Evolutionary conservation across 1,140 invertebrate species (phyloP).

Genomic region (Sipha flava): DNA sequence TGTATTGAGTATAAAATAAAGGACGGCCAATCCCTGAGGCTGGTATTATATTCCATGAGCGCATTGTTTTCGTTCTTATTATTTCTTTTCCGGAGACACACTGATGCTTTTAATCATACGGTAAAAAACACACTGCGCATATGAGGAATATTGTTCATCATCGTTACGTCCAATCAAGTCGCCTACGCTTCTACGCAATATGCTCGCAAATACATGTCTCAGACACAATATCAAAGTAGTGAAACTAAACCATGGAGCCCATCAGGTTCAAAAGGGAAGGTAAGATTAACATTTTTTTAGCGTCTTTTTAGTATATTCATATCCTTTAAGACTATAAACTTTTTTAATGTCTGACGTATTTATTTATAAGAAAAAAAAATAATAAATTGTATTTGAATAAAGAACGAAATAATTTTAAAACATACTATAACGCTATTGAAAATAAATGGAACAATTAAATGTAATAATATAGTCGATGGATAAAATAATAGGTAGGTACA

Average conservation of each 20-base stretch:
- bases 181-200: not conserved
- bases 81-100: not conserved
- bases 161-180: not conserved
- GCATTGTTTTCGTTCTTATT: not conserved
- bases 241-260: constrained; percentile 16
- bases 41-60: not conserved
- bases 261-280: not conserved
- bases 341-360: no score
- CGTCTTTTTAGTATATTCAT: no score
- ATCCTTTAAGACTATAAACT: no score
- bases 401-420: no score
- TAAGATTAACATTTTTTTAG: not conserved
- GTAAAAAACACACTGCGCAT: not conserved
- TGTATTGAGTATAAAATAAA: not conserved
- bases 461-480: no score
- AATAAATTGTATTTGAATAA: no score
- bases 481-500: no score
- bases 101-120: not conserved
- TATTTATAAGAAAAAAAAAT: no score
- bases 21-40: not conserved
- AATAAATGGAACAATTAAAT: no score
- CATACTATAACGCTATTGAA: no score
- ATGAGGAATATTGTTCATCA: not conserved
- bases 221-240: not conserved
- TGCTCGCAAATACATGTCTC: not conserved